Base-by-base conservation (phyloP, 1,140 invertebrate species). In the Drosophila mauritiana region DNA sequence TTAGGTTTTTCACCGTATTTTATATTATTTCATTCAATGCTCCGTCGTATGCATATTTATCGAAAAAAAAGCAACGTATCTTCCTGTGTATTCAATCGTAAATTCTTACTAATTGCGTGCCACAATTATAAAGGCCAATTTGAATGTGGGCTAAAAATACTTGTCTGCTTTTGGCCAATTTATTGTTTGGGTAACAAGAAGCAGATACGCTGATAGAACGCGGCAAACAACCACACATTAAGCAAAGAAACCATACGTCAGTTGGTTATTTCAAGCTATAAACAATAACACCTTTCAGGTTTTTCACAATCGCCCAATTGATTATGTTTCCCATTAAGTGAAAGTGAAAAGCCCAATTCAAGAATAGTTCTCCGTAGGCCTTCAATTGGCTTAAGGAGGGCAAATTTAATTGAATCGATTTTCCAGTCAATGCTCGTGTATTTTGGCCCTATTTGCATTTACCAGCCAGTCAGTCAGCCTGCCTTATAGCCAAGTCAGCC, bases 371-470 rank as follows among this genome's bases (percentile, higher is more conserved):
- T 11, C 2, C 4, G 12, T 15, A 20, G 17, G 6, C 11, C n/a
- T 4, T 36, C 39, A 52, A 31, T 39, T 5, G 31, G 22, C 12
- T 22, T 69, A 56, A 40, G 36, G 36, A 15, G 15, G 17, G 46
- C 37, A 56, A 67, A 58, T 80, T 80, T 39, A 84, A 80, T 80
- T 67, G 49, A 57, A 83, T 83, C 57, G 76, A 83, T 83, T 83
- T 80, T 83, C 42, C 46, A 57, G 56, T 65, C 80, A 64, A 37
- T 36, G 48, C 52, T 31, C 31, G 13, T 0, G 7, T 20, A 69
- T 36, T 48, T 40, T 57, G 53, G 51, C 43, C 65, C 52, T 53
- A 45, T 54, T 54, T 68, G 37, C 27, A 46, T 54, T 40, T 39
- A 46, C 34, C 34, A 20, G 31, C 12, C 40, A 59, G 42, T 27